phyloP scores from a whole-genome alignment of 2,797 vertebrate genomes.

The Melanotaenia boesemani region DNA sequence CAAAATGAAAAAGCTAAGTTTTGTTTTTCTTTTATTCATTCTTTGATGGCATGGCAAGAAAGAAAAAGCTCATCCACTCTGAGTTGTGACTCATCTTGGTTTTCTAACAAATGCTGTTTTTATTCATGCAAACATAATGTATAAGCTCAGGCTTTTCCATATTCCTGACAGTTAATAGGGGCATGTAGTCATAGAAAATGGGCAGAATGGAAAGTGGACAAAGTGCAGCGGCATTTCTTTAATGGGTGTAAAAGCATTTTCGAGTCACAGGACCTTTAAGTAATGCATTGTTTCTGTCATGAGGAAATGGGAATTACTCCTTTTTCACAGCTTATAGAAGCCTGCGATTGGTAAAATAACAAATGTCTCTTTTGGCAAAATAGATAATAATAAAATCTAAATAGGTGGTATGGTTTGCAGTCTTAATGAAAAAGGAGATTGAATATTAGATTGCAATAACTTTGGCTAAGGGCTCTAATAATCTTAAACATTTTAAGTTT shows the following conservation, averaged over 20 bases:
- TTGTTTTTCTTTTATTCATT: conserved; percentile 15
- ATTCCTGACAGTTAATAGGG: conserved; percentile 7
- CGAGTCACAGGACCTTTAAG: conserved; percentile 29
- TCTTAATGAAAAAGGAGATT: not conserved
- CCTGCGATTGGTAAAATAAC: conserved; percentile 2
- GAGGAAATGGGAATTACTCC: not conserved
- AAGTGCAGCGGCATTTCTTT: conserved; percentile 29
- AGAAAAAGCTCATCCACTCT: conserved; percentile 11
- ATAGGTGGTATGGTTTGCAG: not conserved
- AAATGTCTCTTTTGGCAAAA: not conserved
- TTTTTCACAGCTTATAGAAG: not conserved
- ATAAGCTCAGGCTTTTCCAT: not conserved
- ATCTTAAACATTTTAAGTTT: not conserved
- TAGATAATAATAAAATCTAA: not conserved
- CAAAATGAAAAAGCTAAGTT: conserved; percentile 25
- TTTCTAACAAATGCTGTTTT: conserved; percentile 23
- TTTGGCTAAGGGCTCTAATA: not conserved
- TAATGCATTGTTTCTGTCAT: conserved; percentile 9
- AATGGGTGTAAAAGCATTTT: conserved; percentile 22
- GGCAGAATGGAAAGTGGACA: conserved; percentile 6
- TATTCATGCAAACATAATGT: conserved; percentile 12
- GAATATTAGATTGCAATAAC: not conserved
- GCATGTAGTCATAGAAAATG: not conserved
- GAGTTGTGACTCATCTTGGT: conserved; percentile 31
- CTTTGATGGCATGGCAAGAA: conserved; percentile 16